Evolutionary conservation across 2,888 invertebrate genomes (phyloP).

Genomic region (Drosophila demipolita): DNA sequence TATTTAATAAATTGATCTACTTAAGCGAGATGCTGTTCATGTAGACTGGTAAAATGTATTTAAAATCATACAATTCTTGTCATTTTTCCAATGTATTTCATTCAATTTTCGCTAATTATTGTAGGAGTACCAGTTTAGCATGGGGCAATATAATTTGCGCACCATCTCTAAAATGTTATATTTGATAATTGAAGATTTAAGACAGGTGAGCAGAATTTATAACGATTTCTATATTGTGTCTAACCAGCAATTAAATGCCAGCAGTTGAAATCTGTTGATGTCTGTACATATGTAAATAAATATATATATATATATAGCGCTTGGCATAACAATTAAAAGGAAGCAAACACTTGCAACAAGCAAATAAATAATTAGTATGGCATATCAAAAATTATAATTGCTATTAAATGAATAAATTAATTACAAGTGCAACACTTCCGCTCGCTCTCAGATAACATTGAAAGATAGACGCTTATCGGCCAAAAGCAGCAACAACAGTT

Average conservation of each 20-base stretch:
- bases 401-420: conserved; percentile 33
- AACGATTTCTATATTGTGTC: conserved; percentile 1
- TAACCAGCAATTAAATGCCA: conserved; percentile 4
- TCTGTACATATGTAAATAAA: conserved; percentile 17
- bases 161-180: conserved; percentile 32
- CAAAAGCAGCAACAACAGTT: conserved; percentile 33
- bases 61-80: background rate
- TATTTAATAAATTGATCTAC: background rate
- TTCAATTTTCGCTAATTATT: conserved; percentile 14
- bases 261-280: background rate
- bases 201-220: conserved; percentile 45
- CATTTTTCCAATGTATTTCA: background rate
- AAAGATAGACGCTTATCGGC: conserved; percentile 54
- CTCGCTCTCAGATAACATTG: conserved; percentile 64
- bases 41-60: background rate
- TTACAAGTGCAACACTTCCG: conserved; percentile 64
- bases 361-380: background rate
- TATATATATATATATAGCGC: background rate
- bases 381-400: conserved; percentile 22
- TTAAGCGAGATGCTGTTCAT: background rate
- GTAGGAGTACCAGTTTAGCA: conserved; percentile 37
- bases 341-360: conserved; percentile 13
- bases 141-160: conserved; percentile 39
- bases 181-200: conserved; percentile 41
- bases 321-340: conserved; percentile 5